Evolutionary conservation across 2,888 invertebrate genomes (phyloP).

Genomic region (Conops quadrifasciatus): DNA sequence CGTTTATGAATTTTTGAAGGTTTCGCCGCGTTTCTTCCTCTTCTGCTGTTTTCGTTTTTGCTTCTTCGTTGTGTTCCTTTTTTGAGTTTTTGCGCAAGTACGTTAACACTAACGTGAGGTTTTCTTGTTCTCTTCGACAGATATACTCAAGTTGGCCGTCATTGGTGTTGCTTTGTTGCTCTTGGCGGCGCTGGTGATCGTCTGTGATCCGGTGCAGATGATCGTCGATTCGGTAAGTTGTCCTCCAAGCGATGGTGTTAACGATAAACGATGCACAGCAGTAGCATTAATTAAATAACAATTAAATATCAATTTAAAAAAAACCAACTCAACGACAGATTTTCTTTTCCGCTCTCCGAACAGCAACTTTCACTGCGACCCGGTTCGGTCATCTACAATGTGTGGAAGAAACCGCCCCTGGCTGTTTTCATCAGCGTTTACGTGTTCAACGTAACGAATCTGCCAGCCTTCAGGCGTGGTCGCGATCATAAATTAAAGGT

Average conservation of each 20-base stretch:
- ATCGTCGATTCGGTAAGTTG: constrained; percentile 58
- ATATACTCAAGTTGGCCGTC: constrained; percentile 55
- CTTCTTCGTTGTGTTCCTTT: not conserved
- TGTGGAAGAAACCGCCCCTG: constrained; percentile 75
- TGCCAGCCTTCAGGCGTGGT: constrained; percentile 73
- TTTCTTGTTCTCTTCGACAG: constrained; percentile 44
- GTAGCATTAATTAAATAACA: not conserved
- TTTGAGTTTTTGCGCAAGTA: not conserved
- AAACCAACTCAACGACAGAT: not conserved
- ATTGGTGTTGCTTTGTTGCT: constrained; percentile 56
- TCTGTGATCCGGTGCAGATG: constrained; percentile 56
- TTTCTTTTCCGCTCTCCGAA: not conserved
- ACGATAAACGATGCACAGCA: not conserved
- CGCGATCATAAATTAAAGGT: constrained; percentile 73
- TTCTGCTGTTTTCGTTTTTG: not conserved
- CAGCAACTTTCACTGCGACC: constrained; percentile 65
- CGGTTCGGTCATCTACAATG: constrained; percentile 69
- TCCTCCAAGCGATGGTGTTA: constrained; percentile 28
- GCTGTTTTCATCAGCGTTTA: constrained; percentile 74
- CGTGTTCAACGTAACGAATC: constrained; percentile 84
- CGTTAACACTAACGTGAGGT: not conserved
- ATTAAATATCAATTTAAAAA: no score
- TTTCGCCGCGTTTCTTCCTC: not conserved
- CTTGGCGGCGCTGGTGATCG: constrained; percentile 53
- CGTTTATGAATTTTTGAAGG: constrained; percentile 21